A percentile compares a stretch with the other conserved stretches of the same genome.
These are phyloP conservation scores for Charadrius vociferus DNA, from an alignment of 2,113 vertebrate genomes.

Conservation along the genomic window DNA sequence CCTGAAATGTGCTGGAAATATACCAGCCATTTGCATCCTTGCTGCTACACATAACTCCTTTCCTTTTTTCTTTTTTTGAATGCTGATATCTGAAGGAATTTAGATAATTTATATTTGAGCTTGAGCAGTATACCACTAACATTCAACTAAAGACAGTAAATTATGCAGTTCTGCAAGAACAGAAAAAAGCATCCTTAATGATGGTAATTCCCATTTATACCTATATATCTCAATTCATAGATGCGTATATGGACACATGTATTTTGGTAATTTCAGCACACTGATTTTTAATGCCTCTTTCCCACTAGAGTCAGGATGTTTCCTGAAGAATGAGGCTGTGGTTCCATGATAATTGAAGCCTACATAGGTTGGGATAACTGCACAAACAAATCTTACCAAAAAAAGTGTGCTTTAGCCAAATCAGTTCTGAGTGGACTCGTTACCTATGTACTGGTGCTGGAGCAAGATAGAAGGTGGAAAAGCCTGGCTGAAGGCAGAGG, in stretches of 20 bases:
- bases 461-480: not conserved
- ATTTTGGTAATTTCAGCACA: not conserved
- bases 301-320: not conserved
- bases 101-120: not conserved
- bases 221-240: not conserved
- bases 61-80: not conserved
- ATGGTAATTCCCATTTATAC: not conserved
- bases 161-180: not conserved
- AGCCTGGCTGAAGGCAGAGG: not conserved
- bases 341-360: not conserved
- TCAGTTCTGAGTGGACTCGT: not conserved
- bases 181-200: not conserved
- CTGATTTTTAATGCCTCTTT: not conserved
- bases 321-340: not conserved
- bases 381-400: not conserved
- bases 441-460: not conserved
- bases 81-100: not conserved
- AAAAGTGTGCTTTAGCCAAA: not conserved
- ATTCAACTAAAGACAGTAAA: not conserved
- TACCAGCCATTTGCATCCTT: not conserved
- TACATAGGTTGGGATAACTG: not conserved
- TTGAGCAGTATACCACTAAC: not conserved
- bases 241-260: not conserved
- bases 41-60: not conserved
- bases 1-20: not conserved